Base-by-base conservation (phyloP, 2,113 vertebrate species). In the Calyptomena viridis region DNA sequence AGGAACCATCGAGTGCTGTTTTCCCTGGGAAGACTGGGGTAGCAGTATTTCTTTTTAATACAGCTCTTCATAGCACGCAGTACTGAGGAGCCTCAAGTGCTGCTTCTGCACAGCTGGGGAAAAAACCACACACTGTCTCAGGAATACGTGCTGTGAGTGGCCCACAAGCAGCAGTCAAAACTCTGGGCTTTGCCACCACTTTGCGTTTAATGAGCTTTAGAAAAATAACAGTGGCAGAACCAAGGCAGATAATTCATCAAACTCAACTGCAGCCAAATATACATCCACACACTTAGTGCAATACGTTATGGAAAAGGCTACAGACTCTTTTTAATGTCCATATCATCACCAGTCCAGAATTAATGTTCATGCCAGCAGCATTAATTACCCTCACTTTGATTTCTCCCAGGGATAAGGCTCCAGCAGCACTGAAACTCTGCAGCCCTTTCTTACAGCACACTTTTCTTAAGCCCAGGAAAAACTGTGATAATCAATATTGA, bases 401-500 rank as follows among this genome's bases (percentile, higher is more conserved):
- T 93, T 91, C 85, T 95, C 79, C 2, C 37, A 66, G 85, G 82
- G 83, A 87, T 44, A 35, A 82, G 58, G 77, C 35, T 53, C 16
- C 39, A 42, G 77, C 83, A 75, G 28, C 73, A 6, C 83, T 6
- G 77, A 19, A 77, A 47, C 73, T 52, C 86, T 35, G 62, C 89
- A 82, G 71, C 12, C 60, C 71, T 67, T 95, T 58, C 47, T 63
- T 11, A 6, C 47, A 71, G 62, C 58, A 58, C 39, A 7, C 64
- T 72, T 31, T 19, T 27, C 88, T 84, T 52, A 14, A 89, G 64
- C 63, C 63, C 75, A 66, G 81, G 84, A 92, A 93, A 96, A 94
- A 40, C 67, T 66, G 86, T 52, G 89, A 74, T 94, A 73, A 96
- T 96, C 95, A 77, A 95, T 96, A 95, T 22, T 52, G 87, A 94